phyloP scores from a whole-genome alignment of 2,888 invertebrate genomes.

The Caenorhabditis sulstoni region DNA sequence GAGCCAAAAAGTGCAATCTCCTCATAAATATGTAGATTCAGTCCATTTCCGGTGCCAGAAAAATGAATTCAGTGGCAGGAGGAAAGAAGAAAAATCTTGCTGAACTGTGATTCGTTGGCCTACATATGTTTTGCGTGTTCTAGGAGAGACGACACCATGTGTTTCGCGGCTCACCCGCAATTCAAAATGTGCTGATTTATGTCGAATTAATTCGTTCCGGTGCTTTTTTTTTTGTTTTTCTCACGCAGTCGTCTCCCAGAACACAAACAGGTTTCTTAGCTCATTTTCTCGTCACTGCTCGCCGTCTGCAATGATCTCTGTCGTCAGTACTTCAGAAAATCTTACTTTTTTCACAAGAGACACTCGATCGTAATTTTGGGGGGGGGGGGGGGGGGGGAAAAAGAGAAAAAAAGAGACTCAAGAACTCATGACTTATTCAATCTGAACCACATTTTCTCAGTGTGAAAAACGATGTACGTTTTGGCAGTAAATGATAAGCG shows the following conservation, averaged over 20 bases:
- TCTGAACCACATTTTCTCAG: slow-evolving; percentile 41
- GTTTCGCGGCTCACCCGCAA: slow-evolving; percentile 41
- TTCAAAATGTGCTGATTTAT: slow-evolving; percentile 57
- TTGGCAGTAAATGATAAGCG: slow-evolving; percentile 37
- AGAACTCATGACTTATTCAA: slow-evolving; percentile 53
- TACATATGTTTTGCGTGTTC: slow-evolving; percentile 51
- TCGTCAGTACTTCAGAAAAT: neutral
- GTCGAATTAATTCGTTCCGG: slow-evolving; percentile 54
- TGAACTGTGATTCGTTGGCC: slow-evolving; percentile 50
- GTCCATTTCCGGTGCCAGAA: slow-evolving; percentile 38
- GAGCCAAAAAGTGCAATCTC: slow-evolving; percentile 42
- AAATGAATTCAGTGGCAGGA: slow-evolving; percentile 24
- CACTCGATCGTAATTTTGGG: slow-evolving; percentile 37
- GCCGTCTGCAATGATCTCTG: neutral
- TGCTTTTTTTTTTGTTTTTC: slow-evolving; percentile 17
- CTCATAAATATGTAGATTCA: slow-evolving; percentile 53
- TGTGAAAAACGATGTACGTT: slow-evolving; percentile 12
- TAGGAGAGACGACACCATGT: slow-evolving; percentile 34
- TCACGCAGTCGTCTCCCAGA: slow-evolving; percentile 5
- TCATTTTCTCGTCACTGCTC: neutral
- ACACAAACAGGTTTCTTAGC: slow-evolving; percentile 9
- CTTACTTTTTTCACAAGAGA: slow-evolving; percentile 1
- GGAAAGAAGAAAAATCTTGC: neutral
- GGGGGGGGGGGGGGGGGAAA: neutral
- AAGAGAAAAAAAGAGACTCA: slow-evolving; percentile 18